These are phyloP conservation scores for Mormyrus proboscirostris DNA, from an alignment of 2,797 vertebrate species.

Conservation along the genomic window DNA sequence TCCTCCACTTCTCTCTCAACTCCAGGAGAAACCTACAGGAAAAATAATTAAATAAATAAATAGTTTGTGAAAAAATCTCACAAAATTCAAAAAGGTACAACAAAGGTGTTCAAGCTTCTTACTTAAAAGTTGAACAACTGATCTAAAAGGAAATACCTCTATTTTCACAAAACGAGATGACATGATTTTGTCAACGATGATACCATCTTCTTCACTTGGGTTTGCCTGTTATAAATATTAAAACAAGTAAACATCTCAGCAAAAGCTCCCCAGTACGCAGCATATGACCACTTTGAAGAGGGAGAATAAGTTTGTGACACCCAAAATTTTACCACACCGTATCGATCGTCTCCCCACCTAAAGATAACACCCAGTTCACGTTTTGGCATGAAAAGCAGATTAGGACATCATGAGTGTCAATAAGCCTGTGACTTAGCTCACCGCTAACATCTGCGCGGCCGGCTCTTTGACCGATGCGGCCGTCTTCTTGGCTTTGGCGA, in stretches of 20 bases:
- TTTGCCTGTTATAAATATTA: constrained; percentile 71
- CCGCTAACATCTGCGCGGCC: constrained; percentile 87
- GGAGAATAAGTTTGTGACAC: neutral
- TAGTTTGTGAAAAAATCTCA: neutral
- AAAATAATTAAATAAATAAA: constrained; percentile 23
- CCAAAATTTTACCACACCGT: neutral
- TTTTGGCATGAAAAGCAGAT: neutral
- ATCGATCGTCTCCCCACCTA: neutral
- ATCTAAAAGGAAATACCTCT: constrained; percentile 65
- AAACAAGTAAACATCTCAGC: neutral
- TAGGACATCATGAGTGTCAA: neutral
- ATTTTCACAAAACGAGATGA: constrained; percentile 82
- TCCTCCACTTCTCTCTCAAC: constrained; percentile 84
- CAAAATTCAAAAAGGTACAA: neutral
- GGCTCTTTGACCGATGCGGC: constrained; percentile 67
- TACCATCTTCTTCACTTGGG: constrained; percentile 93
- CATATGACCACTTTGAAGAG: neutral
- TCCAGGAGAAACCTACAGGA: constrained; percentile 76
- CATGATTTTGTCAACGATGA: constrained; percentile 97
- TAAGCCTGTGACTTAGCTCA: constrained; percentile 50
- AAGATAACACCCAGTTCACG: neutral
- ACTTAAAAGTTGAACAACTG: neutral
- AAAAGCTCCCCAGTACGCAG: neutral
- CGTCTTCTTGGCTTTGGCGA: constrained; percentile 83
- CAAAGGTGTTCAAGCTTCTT: neutral